Evolutionary conservation across 2,113 vertebrate genomes (phyloP).

Genomic region (Elaphurus davidianus): DNA sequence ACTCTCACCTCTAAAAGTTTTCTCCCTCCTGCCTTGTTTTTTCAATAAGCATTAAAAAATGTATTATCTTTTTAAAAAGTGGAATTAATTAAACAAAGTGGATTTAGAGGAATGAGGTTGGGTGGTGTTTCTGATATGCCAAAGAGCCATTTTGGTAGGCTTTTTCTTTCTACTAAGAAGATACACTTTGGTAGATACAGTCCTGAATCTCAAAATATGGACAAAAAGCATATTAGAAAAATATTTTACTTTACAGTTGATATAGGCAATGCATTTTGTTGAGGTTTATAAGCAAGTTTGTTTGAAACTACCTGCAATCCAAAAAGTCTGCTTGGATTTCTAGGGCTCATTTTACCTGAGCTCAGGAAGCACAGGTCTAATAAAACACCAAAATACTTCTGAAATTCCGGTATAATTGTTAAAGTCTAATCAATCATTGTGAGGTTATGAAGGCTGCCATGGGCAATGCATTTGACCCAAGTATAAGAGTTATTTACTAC

Average conservation of each 20-base stretch:
- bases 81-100: background rate
- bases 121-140: background rate
- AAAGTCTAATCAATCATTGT: background rate
- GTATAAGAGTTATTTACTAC: slow-evolving; percentile 33
- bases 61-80: background rate
- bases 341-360: background rate
- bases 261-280: background rate
- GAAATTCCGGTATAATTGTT: background rate
- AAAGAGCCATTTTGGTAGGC: background rate
- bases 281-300: background rate
- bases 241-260: background rate
- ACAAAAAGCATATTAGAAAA: background rate
- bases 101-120: background rate
- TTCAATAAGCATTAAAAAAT: background rate
- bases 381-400: background rate
- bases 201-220: background rate
- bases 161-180: background rate
- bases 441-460: background rate
- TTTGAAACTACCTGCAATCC: background rate
- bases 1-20: background rate
- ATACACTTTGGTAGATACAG: background rate
- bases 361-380: background rate
- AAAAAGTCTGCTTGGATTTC: background rate
- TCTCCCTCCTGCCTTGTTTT: background rate
- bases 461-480: background rate